A percentile compares a stretch with the other conserved stretches of the same genome.
Evolutionary conservation across 2,888 invertebrate genomes (phyloP).

Genomic region (Andrena bucephala): DNA sequence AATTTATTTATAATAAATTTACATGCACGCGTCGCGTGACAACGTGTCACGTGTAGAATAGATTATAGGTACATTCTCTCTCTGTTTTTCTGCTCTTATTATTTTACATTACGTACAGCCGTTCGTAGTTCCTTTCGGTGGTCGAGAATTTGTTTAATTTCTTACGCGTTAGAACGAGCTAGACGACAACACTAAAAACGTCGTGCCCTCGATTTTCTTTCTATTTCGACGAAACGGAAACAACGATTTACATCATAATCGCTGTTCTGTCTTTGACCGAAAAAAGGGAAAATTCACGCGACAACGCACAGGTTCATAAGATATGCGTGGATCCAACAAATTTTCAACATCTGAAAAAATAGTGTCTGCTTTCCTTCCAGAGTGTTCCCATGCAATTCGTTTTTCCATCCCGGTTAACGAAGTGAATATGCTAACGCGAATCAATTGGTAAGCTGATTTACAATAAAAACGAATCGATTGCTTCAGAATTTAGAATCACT

Average conservation of each 20-base stretch:
- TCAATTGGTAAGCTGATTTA: too few relatives aligned
- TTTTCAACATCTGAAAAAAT: background rate
- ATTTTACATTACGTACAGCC: slow-evolving; percentile 82
- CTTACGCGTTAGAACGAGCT: slow-evolving; percentile 50
- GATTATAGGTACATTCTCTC: slow-evolving; percentile 78
- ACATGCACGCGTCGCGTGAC: slow-evolving; percentile 73
- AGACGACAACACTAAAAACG: slow-evolving; percentile 35
- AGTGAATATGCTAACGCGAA: background rate
- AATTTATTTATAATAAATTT: slow-evolving; percentile 84
- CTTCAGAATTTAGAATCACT: too few relatives aligned
- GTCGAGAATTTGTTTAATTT: slow-evolving; percentile 74
- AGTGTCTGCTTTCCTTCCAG: background rate
- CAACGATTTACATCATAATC: slow-evolving; percentile 17
- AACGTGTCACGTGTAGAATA: slow-evolving; percentile 70
- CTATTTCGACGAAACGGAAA: slow-evolving; percentile 17
- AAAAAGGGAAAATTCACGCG: slow-evolving; percentile 15
- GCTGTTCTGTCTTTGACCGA: slow-evolving; percentile 8
- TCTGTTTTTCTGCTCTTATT: slow-evolving; percentile 70
- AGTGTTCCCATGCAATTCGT: background rate
- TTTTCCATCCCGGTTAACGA: background rate
- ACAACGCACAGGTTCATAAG: background rate
- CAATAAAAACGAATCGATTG: too few relatives aligned
- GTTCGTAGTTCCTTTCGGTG: slow-evolving; percentile 77
- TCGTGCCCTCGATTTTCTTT: slow-evolving; percentile 36
- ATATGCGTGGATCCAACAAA: background rate